Percentiles rank a stretch among this genome's conserved stretches.
These are phyloP conservation scores for Eristalis tenax DNA, from an alignment of 2,888 invertebrate species.

Conservation along the genomic window DNA sequence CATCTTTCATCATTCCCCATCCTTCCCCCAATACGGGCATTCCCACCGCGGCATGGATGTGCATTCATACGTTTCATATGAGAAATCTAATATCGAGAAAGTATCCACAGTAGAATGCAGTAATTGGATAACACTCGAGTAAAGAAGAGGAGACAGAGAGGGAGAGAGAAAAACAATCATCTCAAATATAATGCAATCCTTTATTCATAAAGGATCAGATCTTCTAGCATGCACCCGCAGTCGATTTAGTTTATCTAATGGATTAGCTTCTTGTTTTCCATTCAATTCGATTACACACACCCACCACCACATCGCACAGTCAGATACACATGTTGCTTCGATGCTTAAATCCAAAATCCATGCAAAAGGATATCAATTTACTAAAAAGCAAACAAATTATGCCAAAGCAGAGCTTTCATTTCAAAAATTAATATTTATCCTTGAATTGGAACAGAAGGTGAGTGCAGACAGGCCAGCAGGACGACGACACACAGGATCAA, in stretches of 20 bases:
- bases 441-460: background rate
- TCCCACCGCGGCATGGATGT: slow-evolving; percentile 1
- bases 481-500: slow-evolving; percentile 29
- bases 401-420: slow-evolving; percentile 10
- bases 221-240: slow-evolving; percentile 29
- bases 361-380: slow-evolving; percentile 46
- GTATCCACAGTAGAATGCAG: slow-evolving; percentile 25
- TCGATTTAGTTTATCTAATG: slow-evolving; percentile 44
- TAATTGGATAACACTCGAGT: slow-evolving; percentile 32
- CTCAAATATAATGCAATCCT: slow-evolving; percentile 15
- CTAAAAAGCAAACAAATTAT: slow-evolving; percentile 41
- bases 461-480: background rate
- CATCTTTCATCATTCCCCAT: background rate
- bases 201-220: slow-evolving; percentile 38
- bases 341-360: slow-evolving; percentile 5
- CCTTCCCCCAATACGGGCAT: too few relatives aligned
- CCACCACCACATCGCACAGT: too few relatives aligned
- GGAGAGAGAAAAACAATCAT: background rate
- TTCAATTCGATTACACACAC: slow-evolving; percentile 28
- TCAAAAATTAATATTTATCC: slow-evolving; percentile 43
- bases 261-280: slow-evolving; percentile 47
- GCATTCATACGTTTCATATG: slow-evolving; percentile 31
- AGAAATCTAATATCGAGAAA: slow-evolving; percentile 48
- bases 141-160: background rate
- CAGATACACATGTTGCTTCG: slow-evolving; percentile 13